These are phyloP conservation scores for Plutella xylostella DNA, from an alignment of 2,888 invertebrate genomes.

Conservation along the genomic window DNA sequence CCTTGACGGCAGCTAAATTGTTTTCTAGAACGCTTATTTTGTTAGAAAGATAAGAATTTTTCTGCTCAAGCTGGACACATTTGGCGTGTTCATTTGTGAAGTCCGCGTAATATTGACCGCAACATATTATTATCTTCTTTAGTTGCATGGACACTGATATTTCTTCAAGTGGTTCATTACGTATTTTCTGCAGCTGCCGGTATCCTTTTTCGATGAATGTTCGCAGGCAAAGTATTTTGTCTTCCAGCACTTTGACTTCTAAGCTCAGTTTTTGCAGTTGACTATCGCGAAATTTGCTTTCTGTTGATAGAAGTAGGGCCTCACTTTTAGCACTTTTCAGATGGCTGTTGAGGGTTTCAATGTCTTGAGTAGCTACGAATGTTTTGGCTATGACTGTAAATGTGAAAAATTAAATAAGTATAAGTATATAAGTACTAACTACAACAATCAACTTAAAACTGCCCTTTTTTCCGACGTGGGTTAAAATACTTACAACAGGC, in stretches of 20 bases:
- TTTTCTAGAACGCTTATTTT: constrained; percentile 35
- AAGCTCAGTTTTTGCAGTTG: constrained; percentile 22
- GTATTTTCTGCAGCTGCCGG: constrained; percentile 30
- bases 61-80: constrained; percentile 30
- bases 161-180: constrained; percentile 23
- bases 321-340: constrained; percentile 27
- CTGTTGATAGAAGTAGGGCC: constrained; percentile 25
- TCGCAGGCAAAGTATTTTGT: constrained; percentile 27
- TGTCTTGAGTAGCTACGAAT: constrained; percentile 30
- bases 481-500: constrained; percentile 34
- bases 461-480: too few species aligned
- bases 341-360: constrained; percentile 27
- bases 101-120: constrained; percentile 37
- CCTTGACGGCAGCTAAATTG: constrained; percentile 24
- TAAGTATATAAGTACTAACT: background rate
- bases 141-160: constrained; percentile 26
- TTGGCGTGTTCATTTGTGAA: constrained; percentile 29
- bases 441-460: too few species aligned
- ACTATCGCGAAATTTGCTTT: constrained; percentile 22
- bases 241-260: constrained; percentile 26
- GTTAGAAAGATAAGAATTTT: constrained; percentile 32
- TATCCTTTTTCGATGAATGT: constrained; percentile 36
- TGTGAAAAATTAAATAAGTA: background rate
- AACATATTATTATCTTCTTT: constrained; percentile 33
- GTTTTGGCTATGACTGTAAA: constrained; percentile 35